phyloP scores from a whole-genome alignment of 2,113 vertebrate genomes.

The Hepsetus odoe region DNA sequence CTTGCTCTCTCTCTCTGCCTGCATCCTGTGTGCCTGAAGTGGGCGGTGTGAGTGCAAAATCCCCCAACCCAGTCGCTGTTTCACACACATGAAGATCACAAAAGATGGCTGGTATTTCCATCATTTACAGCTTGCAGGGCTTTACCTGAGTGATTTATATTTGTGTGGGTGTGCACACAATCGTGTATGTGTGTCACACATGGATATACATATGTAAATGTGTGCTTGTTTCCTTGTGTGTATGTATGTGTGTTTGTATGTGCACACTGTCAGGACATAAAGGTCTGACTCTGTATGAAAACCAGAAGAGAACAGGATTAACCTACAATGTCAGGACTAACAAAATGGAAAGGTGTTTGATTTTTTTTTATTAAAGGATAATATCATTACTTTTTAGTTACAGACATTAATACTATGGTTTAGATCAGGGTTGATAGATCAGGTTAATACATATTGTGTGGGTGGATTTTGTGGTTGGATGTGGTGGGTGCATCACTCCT shows the following conservation, averaged over 20 bases:
- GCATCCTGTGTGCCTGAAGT: slow-evolving; percentile 37
- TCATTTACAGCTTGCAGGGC: slow-evolving; percentile 25
- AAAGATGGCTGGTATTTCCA: slow-evolving; percentile 31
- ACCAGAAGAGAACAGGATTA: not conserved
- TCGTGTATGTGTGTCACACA: slow-evolving; percentile 4
- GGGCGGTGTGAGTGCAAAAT: slow-evolving; percentile 43
- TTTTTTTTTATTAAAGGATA: no score
- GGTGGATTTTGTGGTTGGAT: no score
- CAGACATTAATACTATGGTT: not conserved
- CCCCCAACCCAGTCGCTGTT: slow-evolving; percentile 10
- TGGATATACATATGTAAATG: slow-evolving; percentile 15
- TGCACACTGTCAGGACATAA: not conserved
- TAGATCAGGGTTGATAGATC: not conserved
- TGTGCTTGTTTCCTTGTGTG: not conserved
- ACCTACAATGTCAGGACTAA: not conserved
- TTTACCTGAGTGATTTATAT: slow-evolving; percentile 27
- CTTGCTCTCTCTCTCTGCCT: slow-evolving; percentile 7
- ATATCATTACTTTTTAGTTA: not conserved
- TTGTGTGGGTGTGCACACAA: slow-evolving; percentile 30
- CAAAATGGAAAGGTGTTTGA: no score
- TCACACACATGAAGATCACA: slow-evolving; percentile 31
- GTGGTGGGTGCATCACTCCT: no score
- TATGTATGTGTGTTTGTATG: not conserved
- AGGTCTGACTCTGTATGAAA: not conserved
- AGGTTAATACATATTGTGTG: no score